Evolutionary conservation across 1,140 invertebrate genomes (phyloP), one percentile per base, ranked within the genome.

Genomic region (Musca vetustissima): DNA sequence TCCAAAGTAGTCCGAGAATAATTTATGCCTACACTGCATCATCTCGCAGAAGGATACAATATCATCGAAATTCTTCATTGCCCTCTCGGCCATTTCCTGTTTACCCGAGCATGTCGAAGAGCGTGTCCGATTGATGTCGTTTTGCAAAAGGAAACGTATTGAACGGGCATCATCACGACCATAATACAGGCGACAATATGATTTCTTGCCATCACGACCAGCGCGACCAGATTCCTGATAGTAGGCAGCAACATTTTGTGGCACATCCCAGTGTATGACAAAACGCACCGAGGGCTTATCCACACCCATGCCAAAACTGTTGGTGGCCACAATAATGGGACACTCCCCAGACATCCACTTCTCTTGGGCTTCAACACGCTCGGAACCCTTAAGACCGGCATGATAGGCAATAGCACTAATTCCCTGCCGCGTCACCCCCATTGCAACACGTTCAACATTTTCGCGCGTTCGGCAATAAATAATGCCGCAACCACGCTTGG

Each of bases 291-390:
- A 87, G 70, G 94, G 89, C 83, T 98, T 98, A 81, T 99, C 96
- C 36, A 99, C 97, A 50, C 97, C 97, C 96, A 99, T 98, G 25
- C 97, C 97, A 86, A 98, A 98, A 70, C 96, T 97, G 53, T 97
- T 91, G 7, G 78, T 83, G 49, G 79, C 81, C 52, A 77, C 76
- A 14, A 83, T 83, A 7, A 83, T 92, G 72, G 93, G 86, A 71
- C 88, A 86, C 67, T 88, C 87, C n/a, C 93, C 93, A 50, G 84
- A 84, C 66, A 93, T 91, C 91, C 93, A 95, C 65, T 88, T 85
- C 75, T 93, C 88, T 83, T 96, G 93, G 48, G 89, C 87, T 59
- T 85, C 82, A 64, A 89, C 88, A 69, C 89, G 85, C 69, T 89
- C 88, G 9, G 84, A 82, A 36, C 84, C 84, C 74, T 89, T 91